Conservation (phyloP, 2,888 invertebrate species). For the Galerucella calmariensis region DNA sequence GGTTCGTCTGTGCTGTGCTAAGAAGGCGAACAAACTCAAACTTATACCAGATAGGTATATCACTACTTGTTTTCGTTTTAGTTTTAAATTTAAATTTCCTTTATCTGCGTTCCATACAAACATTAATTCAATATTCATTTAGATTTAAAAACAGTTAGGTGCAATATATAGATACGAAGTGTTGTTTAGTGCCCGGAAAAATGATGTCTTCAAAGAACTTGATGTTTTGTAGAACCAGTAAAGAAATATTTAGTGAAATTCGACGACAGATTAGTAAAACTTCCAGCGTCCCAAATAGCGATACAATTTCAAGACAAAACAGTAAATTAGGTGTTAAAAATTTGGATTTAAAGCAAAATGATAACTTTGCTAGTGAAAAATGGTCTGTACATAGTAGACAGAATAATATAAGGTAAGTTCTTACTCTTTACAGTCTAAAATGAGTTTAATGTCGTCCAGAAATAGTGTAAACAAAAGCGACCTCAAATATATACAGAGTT, state of each 20-base stretch:
- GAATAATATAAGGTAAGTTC: conserved; percentile 60
- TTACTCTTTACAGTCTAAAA: background rate
- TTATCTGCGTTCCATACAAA: conserved; percentile 36
- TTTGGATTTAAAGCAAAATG: conserved; percentile 40
- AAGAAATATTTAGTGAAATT: conserved; percentile 55
- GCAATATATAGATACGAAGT: conserved; percentile 11
- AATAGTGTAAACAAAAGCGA: conserved; percentile 13
- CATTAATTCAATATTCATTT: background rate
- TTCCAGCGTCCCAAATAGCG: conserved; percentile 71
- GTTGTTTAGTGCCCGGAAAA: conserved; percentile 18
- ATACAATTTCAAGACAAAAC: conserved; percentile 67
- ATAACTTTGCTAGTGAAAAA: conserved; percentile 47
- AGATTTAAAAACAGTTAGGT: background rate
- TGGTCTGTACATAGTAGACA: conserved; percentile 60
- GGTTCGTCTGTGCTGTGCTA: too few relatives aligned
- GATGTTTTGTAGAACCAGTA: conserved; percentile 53
- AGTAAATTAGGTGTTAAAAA: conserved; percentile 43
- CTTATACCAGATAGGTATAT: too few relatives aligned
- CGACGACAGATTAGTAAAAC: conserved; percentile 70
- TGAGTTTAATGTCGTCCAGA: background rate
- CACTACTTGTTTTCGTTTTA: too few relatives aligned
- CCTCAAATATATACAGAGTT: conserved; percentile 2
- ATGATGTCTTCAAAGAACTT: conserved; percentile 51
- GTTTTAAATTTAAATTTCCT: conserved; percentile 21
- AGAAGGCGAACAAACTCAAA: too few relatives aligned